These are phyloP conservation scores for Scartelaos histophorus DNA, from an alignment of 2,113 vertebrate genomes.

Conservation along the genomic window DNA sequence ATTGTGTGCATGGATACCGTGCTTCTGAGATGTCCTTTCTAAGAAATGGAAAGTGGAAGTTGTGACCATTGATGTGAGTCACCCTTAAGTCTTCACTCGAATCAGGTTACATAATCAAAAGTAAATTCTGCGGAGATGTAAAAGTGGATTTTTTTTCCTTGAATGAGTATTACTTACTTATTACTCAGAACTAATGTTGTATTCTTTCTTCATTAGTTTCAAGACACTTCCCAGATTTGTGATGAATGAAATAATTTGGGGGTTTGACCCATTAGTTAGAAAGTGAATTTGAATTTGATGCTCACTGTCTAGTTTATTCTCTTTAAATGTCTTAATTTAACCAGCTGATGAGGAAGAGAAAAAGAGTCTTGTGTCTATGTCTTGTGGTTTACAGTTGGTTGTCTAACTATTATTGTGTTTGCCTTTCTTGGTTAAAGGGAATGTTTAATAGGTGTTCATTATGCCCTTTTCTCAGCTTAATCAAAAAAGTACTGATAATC, in stretches of 20 bases:
- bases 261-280: constrained; percentile 10
- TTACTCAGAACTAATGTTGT: neutral
- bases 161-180: neutral
- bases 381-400: too few species aligned
- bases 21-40: constrained; percentile 6
- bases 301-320: neutral
- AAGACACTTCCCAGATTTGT: neutral
- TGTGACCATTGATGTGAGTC: constrained; percentile 45
- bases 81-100: constrained; percentile 32
- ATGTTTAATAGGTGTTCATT: too few species aligned
- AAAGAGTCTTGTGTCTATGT: too few species aligned
- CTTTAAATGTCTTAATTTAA: neutral
- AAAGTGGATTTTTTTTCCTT: neutral
- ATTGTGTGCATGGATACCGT: constrained; percentile 13
- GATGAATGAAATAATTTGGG: neutral
- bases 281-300: constrained; percentile 8
- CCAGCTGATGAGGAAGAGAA: too few species aligned
- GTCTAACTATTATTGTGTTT: too few species aligned
- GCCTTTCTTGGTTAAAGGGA: too few species aligned
- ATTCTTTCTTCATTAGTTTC: neutral
- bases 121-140: neutral
- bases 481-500: neutral
- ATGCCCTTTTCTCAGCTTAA: neutral
- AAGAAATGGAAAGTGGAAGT: constrained; percentile 54
- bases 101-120: constrained; percentile 9